Evolutionary conservation across 2,888 invertebrate species (phyloP).

Genomic region (Ypsolopha scabrella): DNA sequence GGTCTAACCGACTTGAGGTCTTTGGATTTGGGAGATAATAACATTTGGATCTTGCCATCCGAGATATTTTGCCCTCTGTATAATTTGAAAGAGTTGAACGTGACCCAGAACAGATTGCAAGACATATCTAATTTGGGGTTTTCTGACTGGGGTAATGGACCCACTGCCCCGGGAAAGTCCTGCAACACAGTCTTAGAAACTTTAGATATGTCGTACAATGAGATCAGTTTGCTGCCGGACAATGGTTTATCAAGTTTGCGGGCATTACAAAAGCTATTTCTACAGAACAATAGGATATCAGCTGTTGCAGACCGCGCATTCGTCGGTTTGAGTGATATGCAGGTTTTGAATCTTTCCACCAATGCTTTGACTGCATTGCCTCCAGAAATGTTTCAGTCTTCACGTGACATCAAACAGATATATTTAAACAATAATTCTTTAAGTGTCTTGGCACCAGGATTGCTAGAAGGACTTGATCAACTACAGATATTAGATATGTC

Average conservation of each 20-base stretch:
- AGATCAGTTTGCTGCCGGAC: slow-evolving; percentile 77
- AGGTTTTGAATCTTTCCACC: slow-evolving; percentile 81
- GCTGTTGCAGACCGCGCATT: slow-evolving; percentile 81
- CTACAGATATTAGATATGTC: slow-evolving; percentile 80
- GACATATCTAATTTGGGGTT: slow-evolving; percentile 82
- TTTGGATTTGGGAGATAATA: slow-evolving; percentile 81
- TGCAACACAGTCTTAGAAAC: slow-evolving; percentile 78
- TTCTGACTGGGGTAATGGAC: slow-evolving; percentile 78
- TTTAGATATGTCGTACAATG: slow-evolving; percentile 81
- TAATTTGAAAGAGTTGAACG: slow-evolving; percentile 76
- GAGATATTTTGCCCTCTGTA: slow-evolving; percentile 80
- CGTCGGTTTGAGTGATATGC: slow-evolving; percentile 75
- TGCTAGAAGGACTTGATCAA: slow-evolving; percentile 80
- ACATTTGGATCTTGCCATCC: slow-evolving; percentile 80
- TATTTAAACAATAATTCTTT: slow-evolving; percentile 83
- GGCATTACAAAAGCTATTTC: slow-evolving; percentile 75
- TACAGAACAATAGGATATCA: slow-evolving; percentile 83
- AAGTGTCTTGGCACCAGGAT: slow-evolving; percentile 79
- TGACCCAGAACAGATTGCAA: slow-evolving; percentile 82
- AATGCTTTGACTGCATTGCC: slow-evolving; percentile 83
- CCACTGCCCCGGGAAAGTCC: slow-evolving; percentile 74
- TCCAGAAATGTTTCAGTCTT: slow-evolving; percentile 80
- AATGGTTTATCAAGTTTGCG: slow-evolving; percentile 78
- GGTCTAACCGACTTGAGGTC: slow-evolving; percentile 75
- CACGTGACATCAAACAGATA: slow-evolving; percentile 78